Conservation (phyloP, 1,140 invertebrate genomes). For the Cydia strobilella region DNA sequence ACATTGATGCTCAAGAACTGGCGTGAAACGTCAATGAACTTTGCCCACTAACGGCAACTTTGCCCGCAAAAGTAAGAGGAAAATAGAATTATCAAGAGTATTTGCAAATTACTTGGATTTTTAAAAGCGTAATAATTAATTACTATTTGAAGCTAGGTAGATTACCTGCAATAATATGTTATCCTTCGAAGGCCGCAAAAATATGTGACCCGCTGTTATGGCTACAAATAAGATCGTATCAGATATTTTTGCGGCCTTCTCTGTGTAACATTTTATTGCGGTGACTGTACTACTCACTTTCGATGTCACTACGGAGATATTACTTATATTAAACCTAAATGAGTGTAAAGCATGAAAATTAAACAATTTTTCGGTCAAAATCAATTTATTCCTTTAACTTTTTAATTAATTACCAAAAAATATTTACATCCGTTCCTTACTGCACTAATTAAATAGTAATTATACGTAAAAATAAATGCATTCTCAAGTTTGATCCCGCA, state of each 20-base stretch:
- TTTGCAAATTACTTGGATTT: not conserved
- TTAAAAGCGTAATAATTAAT: too few relatives aligned
- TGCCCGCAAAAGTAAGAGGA: not conserved
- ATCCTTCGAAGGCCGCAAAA: too few relatives aligned
- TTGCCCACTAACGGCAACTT: not conserved
- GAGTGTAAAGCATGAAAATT: not conserved
- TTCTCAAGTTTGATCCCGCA: slow-evolving; percentile 57
- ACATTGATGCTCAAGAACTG: too few relatives aligned
- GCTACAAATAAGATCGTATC: too few relatives aligned
- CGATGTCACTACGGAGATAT: not conserved
- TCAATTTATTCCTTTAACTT: slow-evolving; percentile 52
- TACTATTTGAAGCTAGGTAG: too few relatives aligned
- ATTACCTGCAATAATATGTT: too few relatives aligned
- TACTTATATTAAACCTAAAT: too few relatives aligned
- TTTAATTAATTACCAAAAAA: slow-evolving; percentile 48
- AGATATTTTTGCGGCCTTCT: too few relatives aligned
- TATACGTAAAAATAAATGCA: slow-evolving; percentile 58
- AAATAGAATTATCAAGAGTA: not conserved
- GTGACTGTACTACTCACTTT: too few relatives aligned
- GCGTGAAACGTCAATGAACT: not conserved
- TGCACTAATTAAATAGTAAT: slow-evolving; percentile 34
- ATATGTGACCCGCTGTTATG: too few relatives aligned
- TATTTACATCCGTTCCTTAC: slow-evolving; percentile 60
- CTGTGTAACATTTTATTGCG: too few relatives aligned
- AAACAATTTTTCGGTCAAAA: slow-evolving; percentile 47